A percentile compares a stretch with the other conserved stretches of the same genome.
Conservation (phyloP, 2,888 invertebrate genomes). For the Parthenolecanium corni region DNA sequence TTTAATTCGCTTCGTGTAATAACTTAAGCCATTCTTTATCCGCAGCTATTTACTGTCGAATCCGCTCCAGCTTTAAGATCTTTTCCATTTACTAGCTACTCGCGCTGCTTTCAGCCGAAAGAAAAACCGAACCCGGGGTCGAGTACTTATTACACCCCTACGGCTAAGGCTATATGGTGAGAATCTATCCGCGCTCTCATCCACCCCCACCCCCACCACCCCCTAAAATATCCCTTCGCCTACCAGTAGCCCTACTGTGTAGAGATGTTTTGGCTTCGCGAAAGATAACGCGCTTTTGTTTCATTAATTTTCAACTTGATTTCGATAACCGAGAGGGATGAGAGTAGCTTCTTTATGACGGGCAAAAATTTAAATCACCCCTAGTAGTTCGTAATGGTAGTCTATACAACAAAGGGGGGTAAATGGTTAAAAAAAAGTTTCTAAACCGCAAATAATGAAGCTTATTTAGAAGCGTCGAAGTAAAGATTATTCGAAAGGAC, state of each 20-base stretch:
- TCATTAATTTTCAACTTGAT: conserved; percentile 16
- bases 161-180: not conserved
- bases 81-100: conserved; percentile 19
- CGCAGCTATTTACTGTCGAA: conserved; percentile 25
- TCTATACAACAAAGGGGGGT: no score
- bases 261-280: not conserved
- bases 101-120: not conserved
- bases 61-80: conserved; percentile 18
- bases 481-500: no score
- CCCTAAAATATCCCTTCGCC: not conserved
- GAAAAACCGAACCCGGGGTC: not conserved
- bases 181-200: no score
- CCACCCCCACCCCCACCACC: not conserved
- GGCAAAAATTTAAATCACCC: not conserved
- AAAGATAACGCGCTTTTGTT: conserved; percentile 20
- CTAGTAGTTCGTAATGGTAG: no score
- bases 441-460: not conserved
- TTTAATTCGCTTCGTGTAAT: conserved; percentile 31
- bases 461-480: not conserved
- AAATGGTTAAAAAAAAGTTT: no score
- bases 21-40: conserved; percentile 31
- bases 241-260: no score
- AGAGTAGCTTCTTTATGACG: not conserved
- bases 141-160: conserved; percentile 18
- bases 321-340: conserved; percentile 4